Evolutionary conservation across 2,113 vertebrate species (phyloP).

Genomic region (Hiodon alosoides): DNA sequence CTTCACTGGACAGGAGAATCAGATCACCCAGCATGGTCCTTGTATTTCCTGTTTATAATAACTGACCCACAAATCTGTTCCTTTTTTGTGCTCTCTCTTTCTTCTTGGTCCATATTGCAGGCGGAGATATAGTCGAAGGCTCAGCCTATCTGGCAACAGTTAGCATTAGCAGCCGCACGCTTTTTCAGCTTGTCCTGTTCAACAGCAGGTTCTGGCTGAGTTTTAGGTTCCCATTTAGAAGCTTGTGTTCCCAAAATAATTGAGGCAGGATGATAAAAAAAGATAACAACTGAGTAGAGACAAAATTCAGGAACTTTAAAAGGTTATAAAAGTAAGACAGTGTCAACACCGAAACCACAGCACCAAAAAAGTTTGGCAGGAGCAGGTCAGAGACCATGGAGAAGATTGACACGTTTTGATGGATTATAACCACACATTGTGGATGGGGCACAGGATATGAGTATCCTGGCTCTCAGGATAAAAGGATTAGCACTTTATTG

Average conservation of each 20-base stretch:
- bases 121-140: background rate
- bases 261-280: background rate
- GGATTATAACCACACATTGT: too few relatives aligned
- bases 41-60: constrained; percentile 34
- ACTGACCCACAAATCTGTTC: constrained; percentile 29
- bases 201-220: constrained; percentile 38
- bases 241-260: background rate
- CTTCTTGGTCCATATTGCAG: background rate
- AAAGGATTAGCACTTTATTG: too few relatives aligned
- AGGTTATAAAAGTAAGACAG: too few relatives aligned
- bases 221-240: background rate
- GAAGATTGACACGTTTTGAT: too few relatives aligned
- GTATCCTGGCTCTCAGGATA: too few relatives aligned
- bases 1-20: constrained; percentile 29
- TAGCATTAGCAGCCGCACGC: constrained; percentile 19
- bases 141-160: constrained; percentile 37
- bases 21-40: constrained; percentile 26
- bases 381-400: too few relatives aligned
- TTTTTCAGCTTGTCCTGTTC: constrained; percentile 33
- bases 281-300: background rate
- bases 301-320: too few relatives aligned
- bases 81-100: constrained; percentile 21
- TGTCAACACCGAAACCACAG: too few relatives aligned
- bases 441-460: too few relatives aligned
- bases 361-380: too few relatives aligned